A percentile compares a stretch with the other conserved stretches of the same genome.
Conservation (phyloP, 2,113 vertebrate species). For the Macrotis lagotis region DNA sequence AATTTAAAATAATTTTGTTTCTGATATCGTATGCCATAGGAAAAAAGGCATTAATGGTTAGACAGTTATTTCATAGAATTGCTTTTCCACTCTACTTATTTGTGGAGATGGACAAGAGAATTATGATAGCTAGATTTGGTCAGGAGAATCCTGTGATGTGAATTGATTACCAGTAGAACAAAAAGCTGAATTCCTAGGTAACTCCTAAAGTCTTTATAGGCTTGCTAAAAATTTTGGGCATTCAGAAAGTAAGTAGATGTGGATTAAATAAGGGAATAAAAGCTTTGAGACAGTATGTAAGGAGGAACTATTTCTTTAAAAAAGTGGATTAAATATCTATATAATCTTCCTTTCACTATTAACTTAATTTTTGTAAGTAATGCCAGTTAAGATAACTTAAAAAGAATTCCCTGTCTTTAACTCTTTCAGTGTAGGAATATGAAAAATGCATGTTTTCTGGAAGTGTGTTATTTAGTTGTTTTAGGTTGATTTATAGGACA, state of each 20-base stretch:
- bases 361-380: background rate
- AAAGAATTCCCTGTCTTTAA: background rate
- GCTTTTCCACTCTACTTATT: constrained; percentile 72
- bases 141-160: background rate
- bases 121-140: background rate
- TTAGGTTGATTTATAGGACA: no score
- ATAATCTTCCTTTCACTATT: background rate
- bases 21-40: constrained; percentile 56
- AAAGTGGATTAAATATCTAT: background rate
- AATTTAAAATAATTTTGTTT: constrained; percentile 69
- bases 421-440: no score
- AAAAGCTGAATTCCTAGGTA: background rate
- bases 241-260: background rate
- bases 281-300: background rate
- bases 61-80: constrained; percentile 64
- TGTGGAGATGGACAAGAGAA: constrained; percentile 61
- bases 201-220: background rate
- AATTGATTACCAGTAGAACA: background rate
- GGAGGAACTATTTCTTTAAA: background rate
- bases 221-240: background rate
- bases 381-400: background rate
- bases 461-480: no score
- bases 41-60: constrained; percentile 56
- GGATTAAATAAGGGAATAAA: background rate
- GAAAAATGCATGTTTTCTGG: no score